phyloP scores from a whole-genome alignment of 2,113 vertebrate genomes.

The Vicugna pacos region DNA sequence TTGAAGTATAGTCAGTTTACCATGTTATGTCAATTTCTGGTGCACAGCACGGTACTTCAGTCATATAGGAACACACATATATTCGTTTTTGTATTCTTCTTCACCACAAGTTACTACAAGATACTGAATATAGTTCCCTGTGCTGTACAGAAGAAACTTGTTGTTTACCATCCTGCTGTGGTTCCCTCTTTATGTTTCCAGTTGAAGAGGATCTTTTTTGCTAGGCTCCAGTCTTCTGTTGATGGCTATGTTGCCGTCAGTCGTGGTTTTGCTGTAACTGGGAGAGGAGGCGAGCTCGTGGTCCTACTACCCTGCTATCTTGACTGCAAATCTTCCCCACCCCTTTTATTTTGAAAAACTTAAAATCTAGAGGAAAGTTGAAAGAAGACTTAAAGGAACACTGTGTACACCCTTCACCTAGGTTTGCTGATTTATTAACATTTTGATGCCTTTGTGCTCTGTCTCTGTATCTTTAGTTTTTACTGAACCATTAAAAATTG shows the following conservation, averaged over 20 bases:
- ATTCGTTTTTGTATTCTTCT: neutral
- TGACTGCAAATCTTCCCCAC: no score
- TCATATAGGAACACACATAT: no score
- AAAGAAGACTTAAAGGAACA: neutral
- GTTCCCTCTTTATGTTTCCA: no score
- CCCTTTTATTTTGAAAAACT: neutral
- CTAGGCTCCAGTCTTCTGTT: no score
- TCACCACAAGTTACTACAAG: rapidly evolving
- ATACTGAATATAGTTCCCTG: neutral
- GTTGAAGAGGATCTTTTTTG: no score
- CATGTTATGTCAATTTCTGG: neutral
- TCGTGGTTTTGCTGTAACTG: no score
- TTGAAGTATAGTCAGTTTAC: neutral
- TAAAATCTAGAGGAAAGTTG: neutral
- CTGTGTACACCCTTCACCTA: neutral
- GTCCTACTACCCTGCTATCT: no score
- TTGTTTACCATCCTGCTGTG: no score
- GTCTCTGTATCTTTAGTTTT: neutral
- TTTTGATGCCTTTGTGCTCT: neutral
- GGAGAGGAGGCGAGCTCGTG: no score
- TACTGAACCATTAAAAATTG: neutral
- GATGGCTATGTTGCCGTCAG: no score
- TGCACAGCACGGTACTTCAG: neutral
- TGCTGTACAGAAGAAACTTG: neutral
- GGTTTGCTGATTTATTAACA: neutral